Evolutionary conservation across 2,113 vertebrate genomes (phyloP).

Genomic region (Saguinus midas): DNA sequence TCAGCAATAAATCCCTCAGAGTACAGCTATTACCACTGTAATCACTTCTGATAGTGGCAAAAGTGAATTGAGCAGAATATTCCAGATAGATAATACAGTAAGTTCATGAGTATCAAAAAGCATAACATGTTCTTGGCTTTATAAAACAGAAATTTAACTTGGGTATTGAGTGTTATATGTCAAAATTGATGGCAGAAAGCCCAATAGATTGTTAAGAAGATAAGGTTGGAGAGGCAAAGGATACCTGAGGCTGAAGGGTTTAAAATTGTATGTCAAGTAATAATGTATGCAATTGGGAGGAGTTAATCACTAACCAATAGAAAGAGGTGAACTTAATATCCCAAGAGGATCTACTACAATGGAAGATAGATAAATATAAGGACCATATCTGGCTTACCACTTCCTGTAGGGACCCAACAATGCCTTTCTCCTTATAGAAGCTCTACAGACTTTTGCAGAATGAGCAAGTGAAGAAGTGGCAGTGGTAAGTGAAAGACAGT

Average conservation of each 20-base stretch:
- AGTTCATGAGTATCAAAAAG: background rate
- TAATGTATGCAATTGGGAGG: background rate
- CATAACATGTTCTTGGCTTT: background rate
- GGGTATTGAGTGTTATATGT: background rate
- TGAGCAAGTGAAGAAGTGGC: background rate
- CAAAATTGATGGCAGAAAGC: background rate
- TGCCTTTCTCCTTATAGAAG: background rate
- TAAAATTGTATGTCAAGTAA: background rate
- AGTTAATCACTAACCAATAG: background rate
- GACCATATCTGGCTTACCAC: background rate
- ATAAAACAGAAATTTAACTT: background rate
- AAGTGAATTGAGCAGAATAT: background rate
- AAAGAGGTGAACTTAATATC: rapidly evolving
- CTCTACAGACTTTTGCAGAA: background rate
- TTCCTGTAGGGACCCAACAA: background rate
- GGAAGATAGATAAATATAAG: background rate
- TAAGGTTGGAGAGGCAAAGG: background rate
- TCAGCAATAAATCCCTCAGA: background rate
- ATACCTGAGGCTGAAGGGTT: background rate
- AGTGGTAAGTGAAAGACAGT: background rate
- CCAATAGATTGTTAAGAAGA: background rate
- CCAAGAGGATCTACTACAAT: background rate
- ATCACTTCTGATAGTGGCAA: background rate
- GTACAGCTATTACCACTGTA: background rate
- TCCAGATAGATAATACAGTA: background rate